These are phyloP conservation scores for Papilio dardanus DNA, from an alignment of 1,140 invertebrate species.

Conservation along the genomic window DNA sequence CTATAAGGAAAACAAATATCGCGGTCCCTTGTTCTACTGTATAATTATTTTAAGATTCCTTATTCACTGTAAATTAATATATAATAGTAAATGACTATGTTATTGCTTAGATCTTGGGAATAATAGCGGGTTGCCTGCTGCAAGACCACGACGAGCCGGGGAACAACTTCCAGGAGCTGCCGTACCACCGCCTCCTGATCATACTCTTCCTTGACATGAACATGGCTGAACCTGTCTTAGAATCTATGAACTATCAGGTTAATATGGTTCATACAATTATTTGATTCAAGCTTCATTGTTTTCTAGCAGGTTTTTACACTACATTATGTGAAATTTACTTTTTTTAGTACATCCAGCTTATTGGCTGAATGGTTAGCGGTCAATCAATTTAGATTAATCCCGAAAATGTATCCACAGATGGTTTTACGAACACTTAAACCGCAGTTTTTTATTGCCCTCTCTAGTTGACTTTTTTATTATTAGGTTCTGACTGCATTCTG, in stretches of 20 bases:
- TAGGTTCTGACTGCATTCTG: constrained; percentile 93
- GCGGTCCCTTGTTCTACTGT: too few species aligned
- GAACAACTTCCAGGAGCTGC: constrained; percentile 97
- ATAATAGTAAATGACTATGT: not conserved
- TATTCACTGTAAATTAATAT: constrained; percentile 22
- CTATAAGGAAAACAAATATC: too few species aligned
- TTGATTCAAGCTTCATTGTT: too few species aligned
- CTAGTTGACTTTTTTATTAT: not conserved
- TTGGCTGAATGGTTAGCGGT: too few species aligned
- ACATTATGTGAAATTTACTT: too few species aligned
- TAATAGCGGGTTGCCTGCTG: constrained; percentile 96
- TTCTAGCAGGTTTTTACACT: too few species aligned
- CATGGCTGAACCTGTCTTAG: constrained; percentile 94
- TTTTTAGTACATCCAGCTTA: too few species aligned
- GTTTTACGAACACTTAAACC: too few species aligned
- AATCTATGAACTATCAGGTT: constrained; percentile 94
- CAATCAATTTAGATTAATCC: too few species aligned
- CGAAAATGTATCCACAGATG: too few species aligned
- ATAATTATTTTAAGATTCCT: too few species aligned
- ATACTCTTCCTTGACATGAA: constrained; percentile 99
- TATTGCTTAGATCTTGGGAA: constrained; percentile 89
- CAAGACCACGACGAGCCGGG: constrained; percentile 96
- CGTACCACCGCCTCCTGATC: constrained; percentile 98
- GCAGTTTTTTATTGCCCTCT: too few species aligned
- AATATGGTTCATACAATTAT: not conserved